phyloP scores from a whole-genome alignment of 2,113 vertebrate species.

The Columba janthina region DNA sequence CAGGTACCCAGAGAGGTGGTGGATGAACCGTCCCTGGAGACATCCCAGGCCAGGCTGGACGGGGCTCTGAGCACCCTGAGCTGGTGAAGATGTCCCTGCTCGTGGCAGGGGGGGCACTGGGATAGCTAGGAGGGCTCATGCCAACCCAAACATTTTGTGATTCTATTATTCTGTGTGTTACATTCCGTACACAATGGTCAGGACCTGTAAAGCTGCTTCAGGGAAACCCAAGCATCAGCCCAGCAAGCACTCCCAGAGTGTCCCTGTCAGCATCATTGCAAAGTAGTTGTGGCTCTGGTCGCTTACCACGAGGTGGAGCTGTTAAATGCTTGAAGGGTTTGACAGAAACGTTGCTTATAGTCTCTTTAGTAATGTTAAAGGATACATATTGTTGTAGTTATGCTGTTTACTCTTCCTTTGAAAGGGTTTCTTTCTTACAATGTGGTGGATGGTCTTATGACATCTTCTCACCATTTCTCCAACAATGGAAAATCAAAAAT shows the following conservation, averaged over 20 bases:
- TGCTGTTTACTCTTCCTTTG: background rate
- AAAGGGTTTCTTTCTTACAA: background rate
- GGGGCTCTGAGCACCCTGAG: no score
- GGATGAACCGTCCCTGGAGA: no score
- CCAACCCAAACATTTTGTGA: no score
- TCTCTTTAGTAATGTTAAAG: background rate
- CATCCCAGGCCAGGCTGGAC: no score
- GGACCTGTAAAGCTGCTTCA: background rate
- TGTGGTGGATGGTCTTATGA: background rate
- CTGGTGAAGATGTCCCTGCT: no score
- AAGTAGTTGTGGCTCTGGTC: accelerated
- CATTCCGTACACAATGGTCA: background rate
- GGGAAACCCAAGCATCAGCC: background rate
- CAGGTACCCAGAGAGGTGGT: no score
- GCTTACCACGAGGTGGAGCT: background rate
- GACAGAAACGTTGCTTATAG: background rate
- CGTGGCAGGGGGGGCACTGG: no score
- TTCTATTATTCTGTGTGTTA: background rate
- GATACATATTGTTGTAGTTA: accelerated
- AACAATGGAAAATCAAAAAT: background rate
- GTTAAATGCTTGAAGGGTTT: background rate
- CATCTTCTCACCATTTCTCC: background rate
- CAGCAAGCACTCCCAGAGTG: background rate
- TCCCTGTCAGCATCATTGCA: accelerated
- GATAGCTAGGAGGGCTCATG: no score